Evolutionary conservation across 1,140 invertebrate species (phyloP).

Genomic region (Myzus persicae): DNA sequence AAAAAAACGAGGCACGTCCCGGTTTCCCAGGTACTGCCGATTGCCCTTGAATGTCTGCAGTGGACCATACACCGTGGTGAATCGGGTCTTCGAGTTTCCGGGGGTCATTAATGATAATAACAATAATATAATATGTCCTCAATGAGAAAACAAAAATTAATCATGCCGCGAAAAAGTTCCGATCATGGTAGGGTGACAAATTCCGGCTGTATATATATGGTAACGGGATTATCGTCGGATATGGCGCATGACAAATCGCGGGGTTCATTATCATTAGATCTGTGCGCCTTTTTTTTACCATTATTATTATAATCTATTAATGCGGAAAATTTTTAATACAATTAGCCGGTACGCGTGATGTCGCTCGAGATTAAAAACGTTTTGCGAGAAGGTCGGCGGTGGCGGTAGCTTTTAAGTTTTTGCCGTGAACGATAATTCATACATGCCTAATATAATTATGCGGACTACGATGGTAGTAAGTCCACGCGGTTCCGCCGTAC

Average conservation of each 20-base stretch:
- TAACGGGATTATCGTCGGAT: conserved; percentile 48
- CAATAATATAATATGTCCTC: conserved; percentile 5
- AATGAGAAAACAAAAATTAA: conserved; percentile 39
- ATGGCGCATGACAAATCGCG: conserved; percentile 32
- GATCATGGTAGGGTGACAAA: conserved; percentile 56
- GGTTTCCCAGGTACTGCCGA: background rate
- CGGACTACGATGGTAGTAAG: too few species aligned
- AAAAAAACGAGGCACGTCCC: background rate
- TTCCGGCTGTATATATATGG: background rate
- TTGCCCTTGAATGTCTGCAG: conserved; percentile 44
- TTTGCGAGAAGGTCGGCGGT: background rate
- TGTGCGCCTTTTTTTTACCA: background rate
- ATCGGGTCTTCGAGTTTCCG: conserved; percentile 53
- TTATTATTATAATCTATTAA: background rate
- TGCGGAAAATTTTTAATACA: background rate
- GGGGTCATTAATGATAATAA: background rate
- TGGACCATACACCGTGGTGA: conserved; percentile 36
- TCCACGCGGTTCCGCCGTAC: too few species aligned
- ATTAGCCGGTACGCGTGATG: background rate
- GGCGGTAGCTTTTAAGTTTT: background rate
- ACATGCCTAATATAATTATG: background rate
- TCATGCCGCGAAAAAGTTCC: conserved; percentile 40
- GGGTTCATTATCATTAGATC: background rate
- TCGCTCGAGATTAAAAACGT: background rate
- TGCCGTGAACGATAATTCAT: background rate